These are phyloP conservation scores for Metaphire vulgaris DNA, from an alignment of 1,140 invertebrate species.

Conservation along the genomic window DNA sequence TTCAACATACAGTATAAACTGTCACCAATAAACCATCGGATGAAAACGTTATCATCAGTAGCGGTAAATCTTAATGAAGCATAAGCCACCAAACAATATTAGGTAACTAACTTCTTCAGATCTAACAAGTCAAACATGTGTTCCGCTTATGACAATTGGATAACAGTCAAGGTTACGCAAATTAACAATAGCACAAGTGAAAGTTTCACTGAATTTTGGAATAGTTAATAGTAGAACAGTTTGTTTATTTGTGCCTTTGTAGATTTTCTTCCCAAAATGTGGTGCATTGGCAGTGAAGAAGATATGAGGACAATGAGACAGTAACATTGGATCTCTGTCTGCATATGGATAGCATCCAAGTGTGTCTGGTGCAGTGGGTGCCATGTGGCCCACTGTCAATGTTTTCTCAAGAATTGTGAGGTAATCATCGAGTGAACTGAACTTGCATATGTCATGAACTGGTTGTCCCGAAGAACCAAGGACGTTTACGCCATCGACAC, in stretches of 20 bases:
- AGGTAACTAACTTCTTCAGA: too few species aligned
- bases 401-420: slow-evolving; percentile 68
- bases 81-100: too few species aligned
- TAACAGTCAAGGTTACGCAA: neutral
- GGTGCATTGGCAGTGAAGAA: slow-evolving; percentile 82
- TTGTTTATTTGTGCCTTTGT: neutral
- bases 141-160: neutral
- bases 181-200: slow-evolving; percentile 17
- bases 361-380: slow-evolving; percentile 87
- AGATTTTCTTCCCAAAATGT: slow-evolving; percentile 38
- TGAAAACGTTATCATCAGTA: too few species aligned
- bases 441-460: slow-evolving; percentile 66
- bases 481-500: slow-evolving; percentile 47
- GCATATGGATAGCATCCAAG: slow-evolving; percentile 78
- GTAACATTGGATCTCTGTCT: slow-evolving; percentile 78
- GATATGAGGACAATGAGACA: slow-evolving; percentile 76
- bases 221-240: slow-evolving; percentile 4
- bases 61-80: too few species aligned
- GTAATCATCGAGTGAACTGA: slow-evolving; percentile 63
- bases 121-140: too few species aligned
- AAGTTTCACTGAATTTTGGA: neutral
- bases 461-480: slow-evolving; percentile 80
- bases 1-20: too few species aligned
- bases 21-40: too few species aligned
- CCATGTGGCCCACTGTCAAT: slow-evolving; percentile 71